phyloP scores from a whole-genome alignment of 2,113 vertebrate species.

The Austrofundulus limnaeus region DNA sequence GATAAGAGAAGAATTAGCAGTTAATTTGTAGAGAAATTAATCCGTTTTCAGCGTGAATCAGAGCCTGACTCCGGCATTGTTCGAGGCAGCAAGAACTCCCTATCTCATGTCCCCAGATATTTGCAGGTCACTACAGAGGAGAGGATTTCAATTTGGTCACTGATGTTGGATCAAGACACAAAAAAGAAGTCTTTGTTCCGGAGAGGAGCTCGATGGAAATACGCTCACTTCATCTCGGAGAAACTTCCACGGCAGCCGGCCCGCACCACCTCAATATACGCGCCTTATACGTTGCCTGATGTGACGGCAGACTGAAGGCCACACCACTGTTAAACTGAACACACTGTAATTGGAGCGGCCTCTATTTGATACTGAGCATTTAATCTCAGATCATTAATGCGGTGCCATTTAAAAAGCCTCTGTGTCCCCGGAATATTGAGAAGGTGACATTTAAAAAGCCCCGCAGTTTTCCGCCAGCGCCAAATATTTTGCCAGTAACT shows the following conservation, averaged over 20 bases:
- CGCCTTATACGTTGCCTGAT: conserved; percentile 36
- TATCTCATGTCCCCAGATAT: conserved; percentile 78
- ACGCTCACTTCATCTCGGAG: conserved; percentile 50
- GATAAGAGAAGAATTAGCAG: conserved; percentile 79
- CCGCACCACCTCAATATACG: not conserved
- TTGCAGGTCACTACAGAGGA: conserved; percentile 73
- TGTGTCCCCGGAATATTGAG: conserved; percentile 68
- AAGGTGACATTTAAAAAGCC: conserved; percentile 78
- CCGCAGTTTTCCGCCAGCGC: conserved; percentile 51
- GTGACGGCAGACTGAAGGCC: conserved; percentile 43
- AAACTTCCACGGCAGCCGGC: conserved; percentile 27
- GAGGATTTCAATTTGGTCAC: conserved; percentile 73
- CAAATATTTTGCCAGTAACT: conserved; percentile 72
- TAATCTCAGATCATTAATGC: conserved; percentile 74
- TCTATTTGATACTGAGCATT: conserved; percentile 70
- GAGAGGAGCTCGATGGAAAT: conserved; percentile 55
- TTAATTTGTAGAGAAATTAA: conserved; percentile 78
- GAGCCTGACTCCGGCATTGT: conserved; percentile 66
- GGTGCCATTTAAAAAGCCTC: conserved; percentile 77
- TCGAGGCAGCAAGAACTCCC: conserved; percentile 46
- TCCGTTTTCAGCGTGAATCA: conserved; percentile 71
- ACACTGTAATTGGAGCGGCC: conserved; percentile 63
- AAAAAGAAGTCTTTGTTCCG: conserved; percentile 67
- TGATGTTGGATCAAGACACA: conserved; percentile 65
- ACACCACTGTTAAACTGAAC: conserved; percentile 48